Base-by-base conservation (phyloP, 2,797 vertebrate genomes). In the Anguilla pacifica region DNA sequence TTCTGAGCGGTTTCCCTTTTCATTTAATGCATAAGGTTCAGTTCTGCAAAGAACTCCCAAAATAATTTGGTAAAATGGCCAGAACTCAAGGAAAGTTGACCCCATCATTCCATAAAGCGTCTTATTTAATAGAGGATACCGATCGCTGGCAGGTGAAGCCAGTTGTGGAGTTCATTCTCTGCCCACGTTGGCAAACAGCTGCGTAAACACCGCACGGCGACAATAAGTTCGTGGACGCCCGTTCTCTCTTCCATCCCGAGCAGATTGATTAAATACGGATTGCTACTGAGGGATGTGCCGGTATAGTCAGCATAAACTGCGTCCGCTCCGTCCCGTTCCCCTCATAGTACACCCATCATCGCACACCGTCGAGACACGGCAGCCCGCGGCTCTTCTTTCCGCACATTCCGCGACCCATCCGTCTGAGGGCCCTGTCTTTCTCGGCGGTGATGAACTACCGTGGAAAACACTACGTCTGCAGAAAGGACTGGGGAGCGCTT, bases 251-350 rank as follows among this genome's bases (percentile, higher is more conserved):
- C 92, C 91, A 93, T 94, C 93, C 93, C 92, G 92, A 93, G 96
- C 94, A 96, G 96, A 97, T 97, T 96, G 96, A 97, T 97, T 96
- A 96, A 95, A 91, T 88, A 89, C 93, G 95, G 95, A 97, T 96
- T 96, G 96, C 90, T 89, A 92, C 91, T 91, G 96, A 96, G 95
- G 94, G 96, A 96, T 96, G 95, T 95, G 94, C 94, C 92, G 93
- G 94, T 46, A 0, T 95, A 95, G 95, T 97, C 96, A 97, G 96
- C 96, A 97, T 95, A 96, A 96, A 96, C 92, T 93, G 91, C 92
- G 90, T 92, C 95, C 93, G 95, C 95, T 96, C 94, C 91, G 93
- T 95, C 94, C 92, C 92, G 92, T 93, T 96, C 95, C 93, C 84
- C 89, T 94, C 92, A 92, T 93, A 93, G 93, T 94, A 93, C 94